Base-by-base conservation (phyloP, 1,140 invertebrate species). In the Pseudomyrmex dendroicus region DNA sequence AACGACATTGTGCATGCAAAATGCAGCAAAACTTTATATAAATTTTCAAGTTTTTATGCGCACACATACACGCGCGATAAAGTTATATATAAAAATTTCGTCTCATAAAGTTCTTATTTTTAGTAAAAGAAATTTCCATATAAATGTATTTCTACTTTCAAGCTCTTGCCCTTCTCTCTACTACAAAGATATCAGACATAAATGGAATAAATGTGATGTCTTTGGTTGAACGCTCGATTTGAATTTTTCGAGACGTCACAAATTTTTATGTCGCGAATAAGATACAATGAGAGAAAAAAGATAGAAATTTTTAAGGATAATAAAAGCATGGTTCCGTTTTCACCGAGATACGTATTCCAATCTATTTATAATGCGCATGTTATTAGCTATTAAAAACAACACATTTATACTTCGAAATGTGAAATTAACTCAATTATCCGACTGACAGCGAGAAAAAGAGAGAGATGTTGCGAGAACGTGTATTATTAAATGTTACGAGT, bases 251-350 rank as follows among this genome's bases (percentile, higher is more conserved):
- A 72, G 13, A 12, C 59, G 66, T 15, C 44, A 68, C 17, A 80
- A 80, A 72, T 80, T 70, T 59, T 80, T 22, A 59, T 15, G n/a
- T 61, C 1, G 20, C 52, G 20, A 78, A 2, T 0, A 35, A 78
- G 2, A 70, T 44, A 46, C 35, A 35, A 35, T 35, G 46, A 48
- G 4, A 17, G 15, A 13, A 59, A 56, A 4, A 72, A 61, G 72
- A 50, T 72, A 59, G 8, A n/a, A 80, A 72, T 72, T 72, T 59
- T 80, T 80, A 70, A 59, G 54, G 54, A 35, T 22, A 46, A 35
- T 22, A 46, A 25, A 44, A 78, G 20, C 44, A 25, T 44, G 20
- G n/a, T 80, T 20, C 54, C 52, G 35, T 12, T 70, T n/a, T 78
- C 64, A 50, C 20, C 66, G 22, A 54, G 52, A 12, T 61, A 50